Percentiles rank a stretch among this genome's conserved stretches.
Conservation (phyloP, 1,140 invertebrate genomes). For the Drosophila truncata region DNA sequence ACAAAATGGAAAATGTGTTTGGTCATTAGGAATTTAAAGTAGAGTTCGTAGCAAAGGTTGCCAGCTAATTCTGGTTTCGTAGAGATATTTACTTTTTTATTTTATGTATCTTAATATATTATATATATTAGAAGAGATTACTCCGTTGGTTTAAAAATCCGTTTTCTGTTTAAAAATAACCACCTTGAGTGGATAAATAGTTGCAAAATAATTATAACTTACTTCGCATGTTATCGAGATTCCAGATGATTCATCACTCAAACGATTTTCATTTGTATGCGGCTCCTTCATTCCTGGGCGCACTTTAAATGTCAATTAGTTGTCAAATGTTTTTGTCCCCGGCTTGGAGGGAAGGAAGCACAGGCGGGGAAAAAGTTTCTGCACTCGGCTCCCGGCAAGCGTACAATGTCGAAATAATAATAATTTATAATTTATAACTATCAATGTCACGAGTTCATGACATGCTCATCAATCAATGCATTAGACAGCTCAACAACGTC, state of each 20-base stretch:
- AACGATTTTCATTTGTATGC: constrained; percentile 40
- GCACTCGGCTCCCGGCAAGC: constrained; percentile 46
- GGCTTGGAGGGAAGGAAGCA: neutral
- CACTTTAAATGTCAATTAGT: constrained; percentile 82
- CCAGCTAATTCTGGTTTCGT: neutral
- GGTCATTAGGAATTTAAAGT: constrained; percentile 59
- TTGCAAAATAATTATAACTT: neutral
- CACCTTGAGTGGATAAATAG: neutral
- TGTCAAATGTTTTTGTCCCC: constrained; percentile 66
- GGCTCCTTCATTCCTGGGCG: constrained; percentile 8
- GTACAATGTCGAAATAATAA: constrained; percentile 79
- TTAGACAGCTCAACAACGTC: constrained; percentile 68
- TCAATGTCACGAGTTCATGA: constrained; percentile 83
- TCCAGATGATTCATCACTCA: constrained; percentile 42
- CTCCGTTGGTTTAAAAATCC: no score
- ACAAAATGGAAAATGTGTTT: constrained; percentile 70
- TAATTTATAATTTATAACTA: constrained; percentile 84
- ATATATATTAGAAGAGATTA: no score
- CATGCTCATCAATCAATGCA: constrained; percentile 81
- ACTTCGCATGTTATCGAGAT: neutral
- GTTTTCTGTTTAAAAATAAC: no score
- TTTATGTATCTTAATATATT: neutral
- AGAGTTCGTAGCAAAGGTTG: neutral
- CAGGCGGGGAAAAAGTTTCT: constrained; percentile 45
- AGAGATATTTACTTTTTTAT: neutral